phyloP scores from a whole-genome alignment of 2,113 vertebrate genomes.

The Cyphomyrus discorhynchus region DNA sequence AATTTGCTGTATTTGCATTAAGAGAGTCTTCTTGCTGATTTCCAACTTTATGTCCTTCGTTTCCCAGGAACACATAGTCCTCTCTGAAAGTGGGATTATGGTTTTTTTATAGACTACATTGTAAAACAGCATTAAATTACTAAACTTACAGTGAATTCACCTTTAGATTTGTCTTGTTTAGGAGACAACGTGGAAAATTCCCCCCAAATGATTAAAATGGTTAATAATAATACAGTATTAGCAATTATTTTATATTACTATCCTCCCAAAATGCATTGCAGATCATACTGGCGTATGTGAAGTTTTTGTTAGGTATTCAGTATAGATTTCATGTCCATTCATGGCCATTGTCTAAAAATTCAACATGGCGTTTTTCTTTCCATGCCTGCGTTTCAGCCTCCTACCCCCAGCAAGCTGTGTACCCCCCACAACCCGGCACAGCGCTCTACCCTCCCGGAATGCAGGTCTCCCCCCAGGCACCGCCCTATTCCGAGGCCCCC shows the following conservation, averaged over 20 bases:
- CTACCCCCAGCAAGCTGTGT: conserved; percentile 77
- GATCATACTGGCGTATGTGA: background rate
- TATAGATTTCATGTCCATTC: background rate
- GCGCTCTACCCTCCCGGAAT: conserved; percentile 78
- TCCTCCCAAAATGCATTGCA: background rate
- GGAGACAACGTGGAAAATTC: background rate
- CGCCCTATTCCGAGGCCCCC: conserved; percentile 81
- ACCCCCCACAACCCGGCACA: conserved; percentile 73
- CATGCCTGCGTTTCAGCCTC: conserved; percentile 61
- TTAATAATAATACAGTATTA: background rate
- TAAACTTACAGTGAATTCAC: background rate
- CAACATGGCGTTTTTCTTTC: background rate
- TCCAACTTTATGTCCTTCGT: background rate
- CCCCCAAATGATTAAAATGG: background rate
- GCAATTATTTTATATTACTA: background rate
- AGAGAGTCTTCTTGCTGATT: background rate
- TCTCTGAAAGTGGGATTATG: background rate
- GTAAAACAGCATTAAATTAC: background rate
- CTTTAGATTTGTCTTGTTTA: background rate
- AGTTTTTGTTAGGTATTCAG: background rate
- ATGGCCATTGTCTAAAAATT: background rate
- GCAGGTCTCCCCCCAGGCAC: conserved; percentile 80
- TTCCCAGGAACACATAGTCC: background rate
- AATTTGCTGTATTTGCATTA: background rate
- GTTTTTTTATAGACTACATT: background rate